Base-by-base conservation (phyloP, 1,140 invertebrate species). In the Orussus abietinus region DNA sequence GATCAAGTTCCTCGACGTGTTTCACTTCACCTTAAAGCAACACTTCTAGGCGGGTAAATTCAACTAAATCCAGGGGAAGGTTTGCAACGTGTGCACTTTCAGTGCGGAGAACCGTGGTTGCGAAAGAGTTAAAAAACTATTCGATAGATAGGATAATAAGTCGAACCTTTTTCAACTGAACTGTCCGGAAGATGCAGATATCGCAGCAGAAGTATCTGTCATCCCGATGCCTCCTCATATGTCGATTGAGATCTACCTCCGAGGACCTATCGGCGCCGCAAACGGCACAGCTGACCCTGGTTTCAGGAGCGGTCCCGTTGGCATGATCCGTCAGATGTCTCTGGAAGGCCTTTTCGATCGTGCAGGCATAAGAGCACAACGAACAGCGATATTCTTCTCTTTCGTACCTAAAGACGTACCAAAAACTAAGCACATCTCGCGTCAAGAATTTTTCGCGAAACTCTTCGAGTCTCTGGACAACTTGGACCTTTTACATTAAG, bases 201-300 rank as follows among this genome's bases (percentile, higher is more conserved):
- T 79, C 77, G 50, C 77, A 79, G 47, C 75, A 77, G 44, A 78
- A 79, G 49, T 75, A 74, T 53, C 76, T 69, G 20, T 75, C 75
- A 31, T 76, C 72, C 15, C 75, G 68, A 51, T 79, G 77, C 55
- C 77, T 77, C 33, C 63, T 61, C 76, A 79, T 78, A 42, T 79
- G 77, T 42, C 70, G 64, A 32, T 70, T 71, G 18, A 79, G 62
- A 35, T 77, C 72, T 19, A 71, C 65, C 42, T 79, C 77, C 13
- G 72, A 71, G 1, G 72, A 67, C 19, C 75, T 60, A 32, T 79
- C 77, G 14, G 77, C 77, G 3, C 77, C 77, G 49, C 77, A 79
- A n/a, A 79, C 74, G 13, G 77, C 76, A 49, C 77, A 79, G 40
- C 75, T 77, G 30, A 78, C 62, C 44, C 74, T 70, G 3, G 62